Percentiles rank a stretch among this genome's conserved stretches.
Evolutionary conservation across 2,797 vertebrate species (phyloP).

Genomic region (Syndactyla subalaris): DNA sequence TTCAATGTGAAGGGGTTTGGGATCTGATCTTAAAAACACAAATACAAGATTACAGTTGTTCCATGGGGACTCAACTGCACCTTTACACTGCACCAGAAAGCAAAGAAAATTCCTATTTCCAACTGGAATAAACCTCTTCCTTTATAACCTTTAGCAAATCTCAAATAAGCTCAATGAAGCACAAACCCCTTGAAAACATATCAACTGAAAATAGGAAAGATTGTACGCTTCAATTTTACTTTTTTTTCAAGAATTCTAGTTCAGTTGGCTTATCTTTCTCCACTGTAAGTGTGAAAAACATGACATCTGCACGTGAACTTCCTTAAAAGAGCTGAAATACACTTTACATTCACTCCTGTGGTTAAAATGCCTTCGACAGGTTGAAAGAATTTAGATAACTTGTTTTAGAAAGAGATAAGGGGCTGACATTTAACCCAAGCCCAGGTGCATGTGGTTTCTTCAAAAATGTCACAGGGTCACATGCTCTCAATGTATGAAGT

Average conservation of each 20-base stretch:
- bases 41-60: background rate
- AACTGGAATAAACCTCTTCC: background rate
- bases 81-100: background rate
- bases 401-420: constrained; percentile 79
- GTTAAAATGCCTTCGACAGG: constrained; percentile 75
- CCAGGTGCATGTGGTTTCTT: constrained; percentile 92
- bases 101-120: background rate
- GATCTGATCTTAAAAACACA: background rate
- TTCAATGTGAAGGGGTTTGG: background rate
- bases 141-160: background rate
- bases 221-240: background rate
- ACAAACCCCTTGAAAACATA: background rate
- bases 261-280: constrained; percentile 48
- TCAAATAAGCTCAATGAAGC: background rate
- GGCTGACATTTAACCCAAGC: constrained; percentile 88
- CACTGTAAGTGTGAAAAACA: constrained; percentile 64
- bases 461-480: constrained; percentile 87
- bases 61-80: background rate
- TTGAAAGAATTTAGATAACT: constrained; percentile 78
- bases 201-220: background rate
- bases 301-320: constrained; percentile 61
- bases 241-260: background rate
- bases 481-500: constrained; percentile 81
- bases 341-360: constrained; percentile 71
- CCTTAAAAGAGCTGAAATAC: constrained; percentile 71